Evolutionary conservation across 2,888 invertebrate genomes (phyloP), one percentile per base, ranked within the genome.

Genomic region (Andrena hattorfiana): DNA sequence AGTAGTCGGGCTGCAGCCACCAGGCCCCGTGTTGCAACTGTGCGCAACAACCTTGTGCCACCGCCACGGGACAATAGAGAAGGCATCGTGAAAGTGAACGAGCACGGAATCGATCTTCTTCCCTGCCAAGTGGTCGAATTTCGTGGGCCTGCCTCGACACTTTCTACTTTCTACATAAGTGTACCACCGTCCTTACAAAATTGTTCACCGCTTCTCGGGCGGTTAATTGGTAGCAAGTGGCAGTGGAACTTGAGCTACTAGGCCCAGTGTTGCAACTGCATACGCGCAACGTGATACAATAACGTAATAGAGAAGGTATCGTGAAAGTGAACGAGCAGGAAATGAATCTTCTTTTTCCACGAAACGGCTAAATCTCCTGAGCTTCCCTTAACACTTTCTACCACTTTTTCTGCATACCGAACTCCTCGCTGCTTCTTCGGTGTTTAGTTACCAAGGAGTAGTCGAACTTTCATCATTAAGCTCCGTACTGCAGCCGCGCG

Each of bases 1-100:
- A 80, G 86, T 76, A 80, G 86, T 74, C 75, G 62, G 68, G 51
- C 77, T 66, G 48, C 60, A 49, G 32, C 30, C 60, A 49, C 69
- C 26, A 59, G 51, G 49, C 66, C 49, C 64, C 32, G 59, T 56
- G 56, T 73, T 71, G 66, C 64, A 20, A 49, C 51, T 68, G 48
- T 73, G 48, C 54, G 69, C 62, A 49, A 67, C 20, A 13, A 16
- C 7, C 32, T 32, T 51, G 13, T n/a, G 56, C 20, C n/a, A 10
- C 7, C 48, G 48, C 35, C 8, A n/a, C 32, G 23, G 64, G 64
- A 67, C 62, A 62, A 62, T 60, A 59, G 56, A 56, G 67, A 68
- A 62, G 51, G 48, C 4, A 4, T 63, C 49, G 35, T 8, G 63
- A 79, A 69, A 64, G 63, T 62, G 48, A 63, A 10, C 30, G 35